Conservation (phyloP, 2,113 vertebrate genomes). For the Telmatochromis sp. region DNA sequence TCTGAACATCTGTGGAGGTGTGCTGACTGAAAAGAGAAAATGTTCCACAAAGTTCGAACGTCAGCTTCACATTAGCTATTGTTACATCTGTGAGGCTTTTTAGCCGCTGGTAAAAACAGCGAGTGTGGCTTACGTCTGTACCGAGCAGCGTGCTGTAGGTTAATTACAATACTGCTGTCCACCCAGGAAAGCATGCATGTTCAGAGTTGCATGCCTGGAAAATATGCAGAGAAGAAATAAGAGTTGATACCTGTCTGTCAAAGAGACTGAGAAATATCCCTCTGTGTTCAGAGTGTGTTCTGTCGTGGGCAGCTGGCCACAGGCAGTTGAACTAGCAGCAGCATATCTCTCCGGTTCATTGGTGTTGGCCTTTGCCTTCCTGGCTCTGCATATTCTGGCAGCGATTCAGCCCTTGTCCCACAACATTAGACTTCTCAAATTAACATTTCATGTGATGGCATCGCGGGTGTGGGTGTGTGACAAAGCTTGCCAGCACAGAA, state of each 20-base stretch:
- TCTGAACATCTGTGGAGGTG: slow-evolving; percentile 34
- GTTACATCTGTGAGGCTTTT: background rate
- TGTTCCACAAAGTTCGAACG: slow-evolving; percentile 3
- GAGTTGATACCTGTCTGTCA: background rate
- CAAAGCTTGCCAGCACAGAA: slow-evolving; percentile 40
- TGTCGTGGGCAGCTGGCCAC: background rate
- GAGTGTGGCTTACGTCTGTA: background rate
- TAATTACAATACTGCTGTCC: background rate
- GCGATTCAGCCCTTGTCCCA: slow-evolving; percentile 18
- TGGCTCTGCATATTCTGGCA: slow-evolving; percentile 39
- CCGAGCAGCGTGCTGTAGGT: background rate
- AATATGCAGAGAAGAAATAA: background rate
- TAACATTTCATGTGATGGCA: slow-evolving; percentile 52
- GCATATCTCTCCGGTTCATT: slow-evolving; percentile 17
- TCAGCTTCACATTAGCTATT: background rate
- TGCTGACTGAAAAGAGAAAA: background rate
- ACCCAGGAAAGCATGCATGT: background rate
- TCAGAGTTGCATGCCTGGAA: background rate
- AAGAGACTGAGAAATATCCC: background rate
- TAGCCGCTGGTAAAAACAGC: background rate
- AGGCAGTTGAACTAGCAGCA: background rate
- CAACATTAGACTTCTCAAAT: slow-evolving; percentile 50
- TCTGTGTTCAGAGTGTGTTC: background rate
- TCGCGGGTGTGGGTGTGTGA: slow-evolving; percentile 16
- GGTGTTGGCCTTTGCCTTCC: slow-evolving; percentile 10